Base-by-base conservation (phyloP, 2,888 invertebrate genomes). In the Aphodius granarius region DNA sequence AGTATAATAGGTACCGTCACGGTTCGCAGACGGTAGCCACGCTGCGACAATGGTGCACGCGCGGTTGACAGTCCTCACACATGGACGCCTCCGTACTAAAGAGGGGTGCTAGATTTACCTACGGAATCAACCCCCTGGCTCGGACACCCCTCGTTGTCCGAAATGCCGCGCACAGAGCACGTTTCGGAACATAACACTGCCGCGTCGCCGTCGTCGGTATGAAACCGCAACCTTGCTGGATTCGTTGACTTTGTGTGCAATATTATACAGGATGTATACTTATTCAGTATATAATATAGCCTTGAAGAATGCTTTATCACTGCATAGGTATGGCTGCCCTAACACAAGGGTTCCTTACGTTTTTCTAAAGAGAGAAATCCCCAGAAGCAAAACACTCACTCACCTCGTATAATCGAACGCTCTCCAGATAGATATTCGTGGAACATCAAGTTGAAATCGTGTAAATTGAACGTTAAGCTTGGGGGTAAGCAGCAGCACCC, bases 41-140 rank as follows among this genome's bases (percentile, higher is more conserved):
- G 66, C 66, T 22, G 66, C 73, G 72, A 76, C 74, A 74, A 75
- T 66, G 66, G 81, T 83, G 80, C 85, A 85, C 85, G 85, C 83
- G 85, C 84, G 84, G 84, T 85, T 85, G 84, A 85, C 86, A 85
- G 83, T 83, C 80, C 81, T 83, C 84, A 85, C 84, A 85, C 85
- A 86, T 85, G 85, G 84, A 85, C 86, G 85, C 86, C 85, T 85
- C 83, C 78, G 78, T 83, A 82, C 82, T 83, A 79, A 80, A 84
- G 84, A 82, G 80, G 82, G 79, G 81, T 43, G 75, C 79, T 80
- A 77, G 78, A 80, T 77, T 79, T 79, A 79, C 82, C 81, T 81
- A 71, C 70, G 74, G 43, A 43, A 43, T 43, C 43, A 43, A 43
- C 43, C 43, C 43, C 43, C 13, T 13, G 3, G 4, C 43, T 43